These are phyloP conservation scores for Belonocnema kinseyi DNA, from an alignment of 1,140 invertebrate species.

Conservation along the genomic window DNA sequence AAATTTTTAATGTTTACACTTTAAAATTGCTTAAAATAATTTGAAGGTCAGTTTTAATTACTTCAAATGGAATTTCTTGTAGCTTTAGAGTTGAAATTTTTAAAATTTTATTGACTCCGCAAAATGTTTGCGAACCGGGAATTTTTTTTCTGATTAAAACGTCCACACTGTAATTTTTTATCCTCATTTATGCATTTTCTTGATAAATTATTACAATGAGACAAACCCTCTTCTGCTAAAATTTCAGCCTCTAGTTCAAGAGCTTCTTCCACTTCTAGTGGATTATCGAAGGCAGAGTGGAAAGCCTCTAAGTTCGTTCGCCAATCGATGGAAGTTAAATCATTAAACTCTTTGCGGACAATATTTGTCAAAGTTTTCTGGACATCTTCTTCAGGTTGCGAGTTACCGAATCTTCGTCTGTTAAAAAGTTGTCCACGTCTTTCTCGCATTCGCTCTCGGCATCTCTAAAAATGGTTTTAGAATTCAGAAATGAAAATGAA, in stretches of 20 bases:
- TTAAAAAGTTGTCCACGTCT: constrained; percentile 66
- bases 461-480: constrained; percentile 61
- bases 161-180: background rate
- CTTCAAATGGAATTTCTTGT: too few species aligned
- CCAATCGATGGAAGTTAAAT: constrained; percentile 47
- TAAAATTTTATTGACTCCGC: too few species aligned
- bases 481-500: too few species aligned
- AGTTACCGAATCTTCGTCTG: constrained; percentile 49
- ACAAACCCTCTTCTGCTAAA: constrained; percentile 54
- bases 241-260: constrained; percentile 55
- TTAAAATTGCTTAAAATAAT: too few species aligned
- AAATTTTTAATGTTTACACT: too few species aligned
- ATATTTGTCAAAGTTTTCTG: constrained; percentile 56
- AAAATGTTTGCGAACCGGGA: too few species aligned
- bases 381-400: constrained; percentile 39
- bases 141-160: too few species aligned
- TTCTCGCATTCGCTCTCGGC: constrained; percentile 64
- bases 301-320: constrained; percentile 35
- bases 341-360: constrained; percentile 58
- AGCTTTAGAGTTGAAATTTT: too few species aligned
- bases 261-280: constrained; percentile 53
- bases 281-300: constrained; percentile 22
- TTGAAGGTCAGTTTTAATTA: too few species aligned
- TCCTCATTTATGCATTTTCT: background rate
- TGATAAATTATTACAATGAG: constrained; percentile 34